phyloP scores from a whole-genome alignment of 2,888 invertebrate genomes.

The Parnassius smintheus region DNA sequence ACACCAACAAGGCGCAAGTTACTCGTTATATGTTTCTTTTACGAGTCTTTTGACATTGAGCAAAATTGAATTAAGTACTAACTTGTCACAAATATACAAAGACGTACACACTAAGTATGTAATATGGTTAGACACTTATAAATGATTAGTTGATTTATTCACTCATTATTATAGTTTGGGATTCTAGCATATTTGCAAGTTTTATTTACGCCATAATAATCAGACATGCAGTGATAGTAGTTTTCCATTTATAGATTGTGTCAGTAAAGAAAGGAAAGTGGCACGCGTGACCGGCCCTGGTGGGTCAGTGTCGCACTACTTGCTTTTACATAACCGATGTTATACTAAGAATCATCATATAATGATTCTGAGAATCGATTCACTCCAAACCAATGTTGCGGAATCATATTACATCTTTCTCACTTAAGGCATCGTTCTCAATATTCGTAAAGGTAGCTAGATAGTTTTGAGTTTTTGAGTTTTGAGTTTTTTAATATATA shows the following conservation, averaged over 20 bases:
- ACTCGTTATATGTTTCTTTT: conserved; percentile 8
- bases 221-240: conserved; percentile 45
- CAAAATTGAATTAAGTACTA: conserved; percentile 11
- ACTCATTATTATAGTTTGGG: too few species aligned
- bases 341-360: conserved; percentile 54
- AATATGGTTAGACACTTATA: not conserved
- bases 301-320: conserved; percentile 73
- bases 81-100: conserved; percentile 3
- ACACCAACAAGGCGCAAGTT: not conserved
- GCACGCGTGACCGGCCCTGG: conserved; percentile 58
- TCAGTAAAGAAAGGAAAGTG: conserved; percentile 79
- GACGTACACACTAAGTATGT: conserved; percentile 1
- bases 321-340: conserved; percentile 67
- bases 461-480: too few species aligned
- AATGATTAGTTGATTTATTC: too few species aligned
- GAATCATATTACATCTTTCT: not conserved
- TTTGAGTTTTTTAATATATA: too few species aligned
- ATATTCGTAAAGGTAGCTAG: too few species aligned
- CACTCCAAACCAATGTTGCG: not conserved
- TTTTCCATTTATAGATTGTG: conserved; percentile 68
- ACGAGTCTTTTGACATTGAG: conserved; percentile 9
- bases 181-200: not conserved
- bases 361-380: conserved; percentile 48
- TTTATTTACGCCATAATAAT: conserved; percentile 15
- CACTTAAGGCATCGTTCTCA: too few species aligned